Evolutionary conservation across 1,140 invertebrate genomes (phyloP), one percentile per base, ranked within the genome.

Genomic region (Pseudomyrmex flavicornis): DNA sequence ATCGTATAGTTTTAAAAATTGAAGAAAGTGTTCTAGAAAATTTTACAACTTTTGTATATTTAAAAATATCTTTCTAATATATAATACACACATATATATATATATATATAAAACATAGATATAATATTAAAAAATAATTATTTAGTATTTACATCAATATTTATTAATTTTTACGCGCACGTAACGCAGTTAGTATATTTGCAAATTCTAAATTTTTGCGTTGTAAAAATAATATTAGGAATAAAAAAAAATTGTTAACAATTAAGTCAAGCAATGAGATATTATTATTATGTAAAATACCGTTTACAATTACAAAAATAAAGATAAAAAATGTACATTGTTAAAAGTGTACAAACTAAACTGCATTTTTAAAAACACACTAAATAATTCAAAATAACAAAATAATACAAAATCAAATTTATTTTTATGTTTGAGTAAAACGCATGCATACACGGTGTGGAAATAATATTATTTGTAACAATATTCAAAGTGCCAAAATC

Each of bases 391-490:
- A 44, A 76, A 65, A 44, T 56, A 17, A 76, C 5, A 20, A 13
- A n/a, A 54, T 48, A 12, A 48, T 3, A 59, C 1, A 69, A 44
- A 73, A 74, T 1, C 2, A 82, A 82, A 2, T 56, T 22, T 35
- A 35, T 35, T 54, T n/a, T 10, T n/a, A 63, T 52, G 44, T 82
- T 62, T 75, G 58, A 12, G 5, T 8, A 63, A 5, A 63, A 74
- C 35, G 20, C 50, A 74, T 75, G 50, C 15, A 63, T 74, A 46
- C 17, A 63, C n/a, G 56, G 7, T n/a, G 8, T 52, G 2, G 1
- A 82, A 73, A 61, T 82, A 75, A 54, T 8, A 54, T 1, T 52
- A 9, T 65, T 9, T 80, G 50, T 26, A 56, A 65, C 17, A 77
- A 65, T 65, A 35, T 35, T 35, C 0, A 68, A 44, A 44, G 22